A percentile compares a stretch with the other conserved stretches of the same genome.
Evolutionary conservation across 2,797 vertebrate genomes (phyloP).

Genomic region (Sebastes taczanowskii): DNA sequence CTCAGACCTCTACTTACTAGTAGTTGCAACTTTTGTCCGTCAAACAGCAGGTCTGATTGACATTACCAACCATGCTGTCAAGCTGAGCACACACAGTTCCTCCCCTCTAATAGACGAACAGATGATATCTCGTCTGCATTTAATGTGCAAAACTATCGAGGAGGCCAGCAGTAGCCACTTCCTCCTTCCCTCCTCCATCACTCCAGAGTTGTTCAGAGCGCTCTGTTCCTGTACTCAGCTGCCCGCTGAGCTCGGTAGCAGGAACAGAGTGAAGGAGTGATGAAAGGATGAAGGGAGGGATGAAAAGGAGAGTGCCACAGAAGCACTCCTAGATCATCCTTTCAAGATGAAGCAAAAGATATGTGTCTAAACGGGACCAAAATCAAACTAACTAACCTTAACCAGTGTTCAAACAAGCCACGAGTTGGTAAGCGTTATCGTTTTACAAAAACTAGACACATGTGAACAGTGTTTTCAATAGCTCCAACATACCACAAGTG

Average conservation of each 20-base stretch:
- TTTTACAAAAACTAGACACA: neutral
- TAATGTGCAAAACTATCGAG: slow-evolving; percentile 11
- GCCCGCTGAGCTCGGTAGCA: slow-evolving; percentile 46
- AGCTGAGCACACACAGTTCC: neutral
- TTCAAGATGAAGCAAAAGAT: neutral
- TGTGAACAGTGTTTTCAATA: neutral
- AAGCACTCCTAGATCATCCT: neutral
- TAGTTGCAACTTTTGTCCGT: neutral
- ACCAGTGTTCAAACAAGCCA: neutral
- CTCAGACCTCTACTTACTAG: neutral
- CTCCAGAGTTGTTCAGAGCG: neutral
- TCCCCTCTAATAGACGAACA: neutral
- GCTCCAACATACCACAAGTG: neutral
- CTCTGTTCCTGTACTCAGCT: slow-evolving; percentile 21
- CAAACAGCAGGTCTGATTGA: neutral
- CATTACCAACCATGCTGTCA: neutral
- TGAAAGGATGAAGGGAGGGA: neutral
- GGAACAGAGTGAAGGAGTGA: slow-evolving; percentile 33
- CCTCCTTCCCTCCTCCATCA: neutral
- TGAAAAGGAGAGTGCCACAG: neutral
- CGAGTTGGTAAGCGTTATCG: neutral
- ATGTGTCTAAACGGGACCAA: neutral
- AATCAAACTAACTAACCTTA: neutral
- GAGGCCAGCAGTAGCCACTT: neutral
- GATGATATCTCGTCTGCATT: slow-evolving; percentile 5